Conservation (phyloP, 2,113 vertebrate genomes). For the Damaliscus lunatus region DNA sequence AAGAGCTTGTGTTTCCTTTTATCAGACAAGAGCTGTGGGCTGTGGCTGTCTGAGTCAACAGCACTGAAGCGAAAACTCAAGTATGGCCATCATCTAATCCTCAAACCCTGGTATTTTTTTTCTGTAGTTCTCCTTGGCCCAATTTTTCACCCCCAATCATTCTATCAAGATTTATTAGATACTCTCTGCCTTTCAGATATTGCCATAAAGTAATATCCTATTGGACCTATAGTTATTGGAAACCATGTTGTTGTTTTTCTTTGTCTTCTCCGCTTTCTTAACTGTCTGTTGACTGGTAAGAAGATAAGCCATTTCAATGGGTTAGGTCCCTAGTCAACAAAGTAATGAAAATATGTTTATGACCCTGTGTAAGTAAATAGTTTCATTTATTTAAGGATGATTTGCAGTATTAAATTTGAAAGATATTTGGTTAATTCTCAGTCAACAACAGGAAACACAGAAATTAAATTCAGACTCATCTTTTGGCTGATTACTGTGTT, state of each 20-base stretch:
- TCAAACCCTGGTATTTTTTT: not conserved
- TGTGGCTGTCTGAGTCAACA: not conserved
- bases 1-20: not conserved
- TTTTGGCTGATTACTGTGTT: not conserved
- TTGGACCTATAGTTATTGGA: not conserved
- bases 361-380: not conserved
- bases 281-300: not conserved
- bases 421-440: not conserved
- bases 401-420: not conserved
- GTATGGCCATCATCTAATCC: not conserved
- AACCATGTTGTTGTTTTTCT: not conserved
- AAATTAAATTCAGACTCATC: not conserved
- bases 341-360: not conserved
- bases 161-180: not conserved
- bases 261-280: not conserved
- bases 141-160: not conserved
- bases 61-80: not conserved
- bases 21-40: not conserved
- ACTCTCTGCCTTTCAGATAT: not conserved
- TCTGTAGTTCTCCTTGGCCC: not conserved
- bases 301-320: not conserved
- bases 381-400: not conserved
- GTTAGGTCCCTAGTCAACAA: not conserved
- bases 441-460: not conserved
- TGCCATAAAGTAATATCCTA: not conserved